phyloP scores from a whole-genome alignment of 2,888 invertebrate species.

The Microctonus hyperodae region DNA sequence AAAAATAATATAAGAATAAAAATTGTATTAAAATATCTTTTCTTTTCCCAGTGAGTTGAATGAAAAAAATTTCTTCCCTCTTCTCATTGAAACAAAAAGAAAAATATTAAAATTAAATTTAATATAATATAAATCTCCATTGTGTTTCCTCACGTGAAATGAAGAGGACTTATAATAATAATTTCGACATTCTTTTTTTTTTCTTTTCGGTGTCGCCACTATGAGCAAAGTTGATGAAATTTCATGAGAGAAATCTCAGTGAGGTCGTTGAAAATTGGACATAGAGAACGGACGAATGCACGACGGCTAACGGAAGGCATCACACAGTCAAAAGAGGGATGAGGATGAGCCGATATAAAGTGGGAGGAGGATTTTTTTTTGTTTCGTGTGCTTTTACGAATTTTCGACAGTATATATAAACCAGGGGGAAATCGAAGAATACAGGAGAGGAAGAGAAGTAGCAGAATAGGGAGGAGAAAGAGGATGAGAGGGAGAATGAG shows the following conservation, averaged over 20 bases:
- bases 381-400: conserved; percentile 53
- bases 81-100: not conserved
- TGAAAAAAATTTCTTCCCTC: not conserved
- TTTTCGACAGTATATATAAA: conserved; percentile 52
- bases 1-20: not conserved
- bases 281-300: conserved; percentile 29
- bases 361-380: conserved; percentile 44
- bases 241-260: not conserved
- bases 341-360: conserved; percentile 37
- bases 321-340: conserved; percentile 4
- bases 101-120: not conserved
- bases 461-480: conserved; percentile 23
- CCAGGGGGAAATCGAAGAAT: conserved; percentile 23
- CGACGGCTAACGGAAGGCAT: conserved; percentile 30
- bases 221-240: not conserved
- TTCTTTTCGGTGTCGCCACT: not conserved
- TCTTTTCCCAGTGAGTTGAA: too few relatives aligned
- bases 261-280: conserved; percentile 22
- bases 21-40: too few relatives aligned
- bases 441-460: not conserved
- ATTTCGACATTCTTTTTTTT: not conserved
- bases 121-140: not conserved
- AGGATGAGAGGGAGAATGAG: conserved; percentile 12
- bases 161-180: not conserved
- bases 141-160: not conserved